Evolutionary conservation across 1,140 invertebrate species (phyloP).

Genomic region (Manduca sexta): DNA sequence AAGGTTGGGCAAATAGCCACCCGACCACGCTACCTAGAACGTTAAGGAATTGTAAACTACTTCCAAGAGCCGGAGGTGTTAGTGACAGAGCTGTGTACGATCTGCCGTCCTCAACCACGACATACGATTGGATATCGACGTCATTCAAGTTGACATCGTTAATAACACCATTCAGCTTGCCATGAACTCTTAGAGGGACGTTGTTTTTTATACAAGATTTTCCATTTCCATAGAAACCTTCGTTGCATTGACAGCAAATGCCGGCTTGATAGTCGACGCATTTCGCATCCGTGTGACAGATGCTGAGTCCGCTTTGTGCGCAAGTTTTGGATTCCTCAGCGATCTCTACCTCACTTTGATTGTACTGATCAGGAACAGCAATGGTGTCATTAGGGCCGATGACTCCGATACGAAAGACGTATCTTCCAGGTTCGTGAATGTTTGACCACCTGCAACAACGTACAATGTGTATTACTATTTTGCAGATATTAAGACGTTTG

Average conservation of each 20-base stretch:
- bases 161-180: slow-evolving; percentile 85
- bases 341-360: slow-evolving; percentile 58
- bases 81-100: slow-evolving; percentile 93
- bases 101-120: slow-evolving; percentile 90
- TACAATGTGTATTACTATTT: neutral
- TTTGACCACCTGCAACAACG: slow-evolving; percentile 84
- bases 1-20: slow-evolving; percentile 92
- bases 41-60: slow-evolving; percentile 85
- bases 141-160: slow-evolving; percentile 84
- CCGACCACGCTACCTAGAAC: slow-evolving; percentile 87
- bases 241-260: slow-evolving; percentile 90
- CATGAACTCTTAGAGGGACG: slow-evolving; percentile 87
- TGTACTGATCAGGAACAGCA: slow-evolving; percentile 77
- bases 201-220: slow-evolving; percentile 88
- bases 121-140: slow-evolving; percentile 93
- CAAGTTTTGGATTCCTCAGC: slow-evolving; percentile 70
- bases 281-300: slow-evolving; percentile 86
- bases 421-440: slow-evolving; percentile 85
- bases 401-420: slow-evolving; percentile 87
- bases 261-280: slow-evolving; percentile 89
- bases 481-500: too few relatives aligned
- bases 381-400: slow-evolving; percentile 76
- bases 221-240: slow-evolving; percentile 92
- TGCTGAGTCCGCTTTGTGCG: slow-evolving; percentile 73
- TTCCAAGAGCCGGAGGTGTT: slow-evolving; percentile 81